These are phyloP conservation scores for Cardinalis cardinalis DNA, from an alignment of 2,113 vertebrate genomes.

Conservation along the genomic window DNA sequence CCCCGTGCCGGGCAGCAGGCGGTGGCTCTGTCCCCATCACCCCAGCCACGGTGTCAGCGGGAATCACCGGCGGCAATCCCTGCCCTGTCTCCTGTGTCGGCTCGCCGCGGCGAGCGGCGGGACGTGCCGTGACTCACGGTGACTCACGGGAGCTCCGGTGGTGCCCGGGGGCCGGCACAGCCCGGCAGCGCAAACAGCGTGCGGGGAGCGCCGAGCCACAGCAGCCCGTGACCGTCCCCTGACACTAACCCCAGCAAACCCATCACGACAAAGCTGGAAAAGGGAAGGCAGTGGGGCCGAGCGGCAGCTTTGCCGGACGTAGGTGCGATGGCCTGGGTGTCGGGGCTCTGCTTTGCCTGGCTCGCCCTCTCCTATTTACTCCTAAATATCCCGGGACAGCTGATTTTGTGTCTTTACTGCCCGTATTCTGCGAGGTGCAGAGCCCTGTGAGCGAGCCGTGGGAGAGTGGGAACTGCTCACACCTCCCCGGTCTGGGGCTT, in stretches of 20 bases:
- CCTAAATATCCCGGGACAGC: neutral
- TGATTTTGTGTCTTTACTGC: neutral
- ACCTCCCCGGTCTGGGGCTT: neutral
- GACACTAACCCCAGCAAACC: neutral
- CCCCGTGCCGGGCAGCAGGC: neutral
- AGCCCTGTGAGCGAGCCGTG: neutral
- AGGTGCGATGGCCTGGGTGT: neutral
- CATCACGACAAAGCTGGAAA: rapidly evolving
- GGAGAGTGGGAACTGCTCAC: conserved; percentile 30
- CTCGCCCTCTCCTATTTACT: neutral
- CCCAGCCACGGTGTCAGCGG: rapidly evolving
- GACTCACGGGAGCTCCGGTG: neutral
- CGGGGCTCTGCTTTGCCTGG: rapidly evolving
- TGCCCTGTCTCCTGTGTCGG: rapidly evolving
- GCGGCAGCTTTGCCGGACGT: neutral
- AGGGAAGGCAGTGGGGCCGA: rapidly evolving
- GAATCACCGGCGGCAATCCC: neutral
- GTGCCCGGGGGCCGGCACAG: neutral
- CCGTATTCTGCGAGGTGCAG: neutral
- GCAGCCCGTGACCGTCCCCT: rapidly evolving
- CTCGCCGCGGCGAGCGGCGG: rapidly evolving
- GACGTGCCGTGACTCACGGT: neutral
- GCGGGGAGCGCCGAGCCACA: neutral
- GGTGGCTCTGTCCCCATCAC: neutral
- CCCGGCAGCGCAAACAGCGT: neutral